These are phyloP conservation scores for Scolopax rusticola DNA, from an alignment of 2,797 vertebrate genomes.

Conservation along the genomic window DNA sequence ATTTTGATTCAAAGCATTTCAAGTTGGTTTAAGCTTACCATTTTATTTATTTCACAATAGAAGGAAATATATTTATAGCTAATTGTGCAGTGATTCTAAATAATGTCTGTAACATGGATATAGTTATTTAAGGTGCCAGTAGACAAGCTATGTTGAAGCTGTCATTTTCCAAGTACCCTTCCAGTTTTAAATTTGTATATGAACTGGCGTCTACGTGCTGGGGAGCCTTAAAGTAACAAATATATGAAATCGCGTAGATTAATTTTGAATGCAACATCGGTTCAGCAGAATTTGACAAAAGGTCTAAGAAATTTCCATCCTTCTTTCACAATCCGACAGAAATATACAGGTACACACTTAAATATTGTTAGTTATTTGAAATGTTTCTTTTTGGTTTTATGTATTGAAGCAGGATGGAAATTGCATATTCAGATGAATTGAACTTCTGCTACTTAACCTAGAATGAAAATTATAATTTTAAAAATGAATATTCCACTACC, in stretches of 20 bases:
- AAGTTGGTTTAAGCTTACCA: slow-evolving; percentile 44
- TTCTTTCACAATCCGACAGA: neutral
- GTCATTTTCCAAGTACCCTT: neutral
- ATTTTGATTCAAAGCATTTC: slow-evolving; percentile 36
- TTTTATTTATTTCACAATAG: slow-evolving; percentile 64
- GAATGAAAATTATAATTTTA: neutral
- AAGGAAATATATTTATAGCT: slow-evolving; percentile 69
- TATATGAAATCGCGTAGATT: neutral
- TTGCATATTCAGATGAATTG: neutral
- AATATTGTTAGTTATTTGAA: neutral
- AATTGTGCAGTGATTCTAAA: neutral
- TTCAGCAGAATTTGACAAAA: slow-evolving; percentile 1
- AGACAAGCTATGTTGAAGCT: neutral
- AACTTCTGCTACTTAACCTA: neutral
- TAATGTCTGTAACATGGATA: neutral
- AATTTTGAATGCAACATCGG: slow-evolving; percentile 1
- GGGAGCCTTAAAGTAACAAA: neutral
- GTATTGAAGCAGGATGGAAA: neutral
- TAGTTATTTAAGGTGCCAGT: neutral
- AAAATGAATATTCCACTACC: neutral
- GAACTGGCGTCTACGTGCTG: neutral
- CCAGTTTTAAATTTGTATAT: neutral
- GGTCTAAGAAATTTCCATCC: neutral
- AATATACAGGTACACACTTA: neutral
- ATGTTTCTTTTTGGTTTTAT: neutral